Evolutionary conservation across 2,113 vertebrate species (phyloP), one percentile per base, ranked within the genome.

Genomic region (Ploceus nigricollis): DNA sequence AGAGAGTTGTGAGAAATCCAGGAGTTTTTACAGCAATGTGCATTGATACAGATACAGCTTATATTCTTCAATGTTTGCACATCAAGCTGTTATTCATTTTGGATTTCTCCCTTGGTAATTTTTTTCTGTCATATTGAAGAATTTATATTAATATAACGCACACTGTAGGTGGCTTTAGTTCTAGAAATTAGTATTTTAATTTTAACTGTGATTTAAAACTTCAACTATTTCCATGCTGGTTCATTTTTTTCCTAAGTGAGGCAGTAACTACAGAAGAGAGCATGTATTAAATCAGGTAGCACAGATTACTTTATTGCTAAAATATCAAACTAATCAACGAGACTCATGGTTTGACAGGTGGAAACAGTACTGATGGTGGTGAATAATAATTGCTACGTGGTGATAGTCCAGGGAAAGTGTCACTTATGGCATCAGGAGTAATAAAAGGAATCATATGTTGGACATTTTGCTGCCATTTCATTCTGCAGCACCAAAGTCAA

Each of bases 401-500:
- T 79, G 77, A 35, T 9, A 77, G 84, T 27, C n/a, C 39, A 73
- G 54, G 25, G 47, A 54, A 88, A 90, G 64, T 45, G 45, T 54
- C 84, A 87, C 44, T 96, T 85, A 72, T 6, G 39, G 45, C 75
- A 88, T 82, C 79, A 90, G 20, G 60, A 82, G 35, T 28, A 79
- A 93, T 95, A 79, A 86, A 93, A 92, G 56, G 42, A 80, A 93
- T 88, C 85, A 73, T 91, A 92, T 81, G 42, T 51, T 94, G 82
- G 76, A 77, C 71, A 90, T 90, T 91, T 94, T 91, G 33, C 44
- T 95, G 68, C 82, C 63, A 35, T 94, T 94, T 92, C 58, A 66
- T 86, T 82, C 58, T 78, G 82, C 4, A 3, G 66, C 31, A 85
- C 40, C 58, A 66, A 91, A 90, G 79, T 91, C 82, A 90, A 48